Conservation (phyloP, 2,113 vertebrate genomes). For the Campylorhamphus procurvoides region DNA sequence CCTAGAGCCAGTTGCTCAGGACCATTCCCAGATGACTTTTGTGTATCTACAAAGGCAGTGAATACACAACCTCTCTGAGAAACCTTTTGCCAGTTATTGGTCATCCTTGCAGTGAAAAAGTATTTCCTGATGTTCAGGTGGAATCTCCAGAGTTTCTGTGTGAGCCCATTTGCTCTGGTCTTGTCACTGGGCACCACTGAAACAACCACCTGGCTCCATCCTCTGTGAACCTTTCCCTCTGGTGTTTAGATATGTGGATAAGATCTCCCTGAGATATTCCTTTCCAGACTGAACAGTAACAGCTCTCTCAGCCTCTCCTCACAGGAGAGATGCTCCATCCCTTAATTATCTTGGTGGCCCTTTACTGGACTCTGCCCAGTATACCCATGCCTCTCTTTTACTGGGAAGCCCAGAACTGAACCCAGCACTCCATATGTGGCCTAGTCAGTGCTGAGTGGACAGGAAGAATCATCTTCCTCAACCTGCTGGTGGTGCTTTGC, state of each 20-base stretch:
- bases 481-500: not conserved
- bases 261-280: not conserved
- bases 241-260: rapidly evolving
- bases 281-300: not conserved
- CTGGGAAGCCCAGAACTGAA: not conserved
- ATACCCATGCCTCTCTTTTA: too few relatives aligned
- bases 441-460: not conserved
- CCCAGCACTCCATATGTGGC: not conserved
- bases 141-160: not conserved
- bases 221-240: not conserved
- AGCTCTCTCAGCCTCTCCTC: not conserved
- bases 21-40: not conserved
- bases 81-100: not conserved
- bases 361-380: rapidly evolving
- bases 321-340: not conserved
- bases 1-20: not conserved
- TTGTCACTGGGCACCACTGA: not conserved
- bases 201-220: rapidly evolving
- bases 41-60: not conserved
- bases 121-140: not conserved
- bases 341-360: not conserved
- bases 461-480: not conserved
- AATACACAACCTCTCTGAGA: not conserved
- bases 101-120: not conserved
- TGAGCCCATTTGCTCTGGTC: not conserved